Percentiles rank a stretch among this genome's conserved stretches.
phyloP scores from a whole-genome alignment of 2,113 vertebrate genomes.

The Eulemur rufifrons region DNA sequence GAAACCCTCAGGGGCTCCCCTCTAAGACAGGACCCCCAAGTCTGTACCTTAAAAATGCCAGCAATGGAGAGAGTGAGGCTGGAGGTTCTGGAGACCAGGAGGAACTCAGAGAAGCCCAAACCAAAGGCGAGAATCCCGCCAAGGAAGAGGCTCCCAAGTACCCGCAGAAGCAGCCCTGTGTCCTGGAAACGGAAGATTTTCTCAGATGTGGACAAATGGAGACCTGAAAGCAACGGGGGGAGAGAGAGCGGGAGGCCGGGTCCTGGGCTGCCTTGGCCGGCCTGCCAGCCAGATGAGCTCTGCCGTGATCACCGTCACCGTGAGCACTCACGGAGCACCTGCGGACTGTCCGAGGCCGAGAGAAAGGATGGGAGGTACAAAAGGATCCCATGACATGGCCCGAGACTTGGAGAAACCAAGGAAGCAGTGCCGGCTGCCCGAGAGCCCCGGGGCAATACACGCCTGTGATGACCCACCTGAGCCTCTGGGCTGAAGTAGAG shows the following conservation, averaged over 20 bases:
- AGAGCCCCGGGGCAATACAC: neutral
- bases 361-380: rapidly evolving
- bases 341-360: neutral
- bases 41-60: slow-evolving; percentile 95
- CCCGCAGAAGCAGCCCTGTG: slow-evolving; percentile 84
- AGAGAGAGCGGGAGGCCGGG: slow-evolving; percentile 16
- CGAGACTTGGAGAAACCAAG: neutral
- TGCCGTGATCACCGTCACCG: rapidly evolving
- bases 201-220: slow-evolving; percentile 90
- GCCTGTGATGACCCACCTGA: rapidly evolving
- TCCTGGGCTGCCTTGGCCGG: neutral
- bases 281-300: rapidly evolving
- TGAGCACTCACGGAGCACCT: rapidly evolving
- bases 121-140: slow-evolving; percentile 94
- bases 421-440: rapidly evolving
- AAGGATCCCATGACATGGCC: neutral
- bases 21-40: neutral
- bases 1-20: neutral
- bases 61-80: slow-evolving; percentile 96
- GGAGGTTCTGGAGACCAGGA: slow-evolving; percentile 95
- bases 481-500: neutral
- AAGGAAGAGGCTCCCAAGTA: slow-evolving; percentile 87
- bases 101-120: slow-evolving; percentile 96
- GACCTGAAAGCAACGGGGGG: slow-evolving; percentile 81
- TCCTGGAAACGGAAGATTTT: slow-evolving; percentile 92